Base-by-base conservation (phyloP, 2,797 vertebrate genomes). In the Oreochromis mossambicus region DNA sequence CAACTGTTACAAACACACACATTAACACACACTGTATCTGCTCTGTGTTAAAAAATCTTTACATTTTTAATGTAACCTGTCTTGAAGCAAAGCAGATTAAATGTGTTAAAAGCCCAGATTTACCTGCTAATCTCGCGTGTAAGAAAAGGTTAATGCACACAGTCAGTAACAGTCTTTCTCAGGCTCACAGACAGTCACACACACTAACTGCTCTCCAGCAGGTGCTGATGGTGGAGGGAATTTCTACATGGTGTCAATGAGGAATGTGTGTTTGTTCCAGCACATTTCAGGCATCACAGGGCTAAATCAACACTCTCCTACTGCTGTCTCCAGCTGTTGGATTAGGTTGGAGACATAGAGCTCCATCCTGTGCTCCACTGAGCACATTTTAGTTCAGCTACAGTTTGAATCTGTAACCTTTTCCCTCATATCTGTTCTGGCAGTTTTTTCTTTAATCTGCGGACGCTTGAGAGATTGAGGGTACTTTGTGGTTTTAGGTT, bases 261-360 rank as follows among this genome's bases (percentile, higher is more conserved):
- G 86, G 84, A 87, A 86, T 88, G 83, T 82, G 82, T 83, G 78
- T 90, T 66, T 79, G 73, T 88, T 36, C 3, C 78, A 78, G 14
- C 63, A 58, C 66, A 79, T 84, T 80, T 81, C 76, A 76, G 82
- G 79, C 36, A 0, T 66, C 77, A 26, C 78, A 52, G 50, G 19
- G 43, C 55, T 76, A 4, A 77, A 73, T 83, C 85, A 78, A 86
- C 87, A 75, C 21, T 85, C 70, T 55, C 77, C 61, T 50, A 24
- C 43, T 66, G 34, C 56, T 10, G 58, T 43, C 79, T 52, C 38
- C 48, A 61, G n/a, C 26, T 81, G 79, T 82, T 86, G 43, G 54
- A 55, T 80, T 13, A 9, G 46, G 24, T 55, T 52, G 13, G 15
- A 15, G 9, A 5, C 10, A 10, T 48, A 13, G 63, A n/a, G 13